Evolutionary conservation across 2,797 vertebrate species (phyloP).

Genomic region (Dermochelys coriacea): DNA sequence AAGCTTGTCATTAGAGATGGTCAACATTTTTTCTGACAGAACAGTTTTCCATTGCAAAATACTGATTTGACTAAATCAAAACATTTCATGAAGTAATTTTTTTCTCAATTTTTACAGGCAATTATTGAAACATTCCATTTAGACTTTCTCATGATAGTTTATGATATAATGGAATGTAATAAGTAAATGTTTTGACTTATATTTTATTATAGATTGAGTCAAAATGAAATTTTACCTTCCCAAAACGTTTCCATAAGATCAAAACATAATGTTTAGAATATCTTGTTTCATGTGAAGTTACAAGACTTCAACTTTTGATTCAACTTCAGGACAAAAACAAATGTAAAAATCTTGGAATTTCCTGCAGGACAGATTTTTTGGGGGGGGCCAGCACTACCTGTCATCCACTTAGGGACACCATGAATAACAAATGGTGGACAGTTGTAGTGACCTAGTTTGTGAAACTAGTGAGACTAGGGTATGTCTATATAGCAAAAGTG

Average conservation of each 20-base stretch:
- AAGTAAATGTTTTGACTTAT: background rate
- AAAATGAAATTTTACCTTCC: background rate
- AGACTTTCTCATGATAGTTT: background rate
- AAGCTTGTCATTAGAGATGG: background rate
- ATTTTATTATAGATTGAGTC: background rate
- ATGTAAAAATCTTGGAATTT: background rate
- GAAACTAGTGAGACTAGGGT: background rate
- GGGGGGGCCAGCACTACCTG: background rate
- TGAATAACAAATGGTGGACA: background rate
- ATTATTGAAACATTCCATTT: background rate
- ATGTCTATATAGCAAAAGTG: too few species aligned
- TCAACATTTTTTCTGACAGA: background rate
- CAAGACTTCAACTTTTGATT: background rate
- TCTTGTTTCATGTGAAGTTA: background rate
- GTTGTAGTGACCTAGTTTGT: background rate
- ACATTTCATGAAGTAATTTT: background rate
- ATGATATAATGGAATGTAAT: background rate
- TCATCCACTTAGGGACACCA: background rate
- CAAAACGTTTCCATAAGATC: background rate
- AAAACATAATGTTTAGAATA: background rate
- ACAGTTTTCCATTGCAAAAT: background rate
- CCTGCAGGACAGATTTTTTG: background rate
- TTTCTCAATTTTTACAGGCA: background rate
- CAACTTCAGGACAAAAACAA: background rate
- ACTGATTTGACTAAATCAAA: background rate